phyloP scores from a whole-genome alignment of 2,113 vertebrate genomes.

The Cervus canadensis region DNA sequence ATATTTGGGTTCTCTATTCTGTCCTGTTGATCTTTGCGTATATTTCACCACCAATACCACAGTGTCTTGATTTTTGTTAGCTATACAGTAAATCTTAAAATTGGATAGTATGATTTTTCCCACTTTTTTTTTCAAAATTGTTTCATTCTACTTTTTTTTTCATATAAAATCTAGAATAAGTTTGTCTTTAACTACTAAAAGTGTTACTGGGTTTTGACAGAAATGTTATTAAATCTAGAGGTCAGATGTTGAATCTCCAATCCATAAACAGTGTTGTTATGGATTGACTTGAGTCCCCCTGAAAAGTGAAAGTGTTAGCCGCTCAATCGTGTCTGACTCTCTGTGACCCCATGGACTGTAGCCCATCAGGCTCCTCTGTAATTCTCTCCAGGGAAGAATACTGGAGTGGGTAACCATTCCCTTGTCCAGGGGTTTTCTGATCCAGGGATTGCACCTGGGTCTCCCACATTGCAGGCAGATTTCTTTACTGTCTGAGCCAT shows the following conservation, averaged over 20 bases:
- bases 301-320: background rate
- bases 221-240: background rate
- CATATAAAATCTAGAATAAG: background rate
- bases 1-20: background rate
- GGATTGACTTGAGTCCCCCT: background rate
- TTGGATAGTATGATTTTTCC: background rate
- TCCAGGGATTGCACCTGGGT: background rate
- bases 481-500: background rate
- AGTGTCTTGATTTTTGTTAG: background rate
- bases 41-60: background rate
- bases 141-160: background rate
- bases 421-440: background rate
- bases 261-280: background rate
- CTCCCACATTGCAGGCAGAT: background rate
- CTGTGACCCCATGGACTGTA: background rate
- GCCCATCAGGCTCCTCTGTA: background rate
- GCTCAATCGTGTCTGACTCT: background rate
- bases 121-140: background rate
- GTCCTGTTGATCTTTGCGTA: background rate
- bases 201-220: background rate
- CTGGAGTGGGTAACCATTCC: background rate
- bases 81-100: background rate
- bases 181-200: background rate
- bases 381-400: background rate
- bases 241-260: background rate